Conservation (phyloP, 2,888 invertebrate genomes). For the Drosophila siamana region DNA sequence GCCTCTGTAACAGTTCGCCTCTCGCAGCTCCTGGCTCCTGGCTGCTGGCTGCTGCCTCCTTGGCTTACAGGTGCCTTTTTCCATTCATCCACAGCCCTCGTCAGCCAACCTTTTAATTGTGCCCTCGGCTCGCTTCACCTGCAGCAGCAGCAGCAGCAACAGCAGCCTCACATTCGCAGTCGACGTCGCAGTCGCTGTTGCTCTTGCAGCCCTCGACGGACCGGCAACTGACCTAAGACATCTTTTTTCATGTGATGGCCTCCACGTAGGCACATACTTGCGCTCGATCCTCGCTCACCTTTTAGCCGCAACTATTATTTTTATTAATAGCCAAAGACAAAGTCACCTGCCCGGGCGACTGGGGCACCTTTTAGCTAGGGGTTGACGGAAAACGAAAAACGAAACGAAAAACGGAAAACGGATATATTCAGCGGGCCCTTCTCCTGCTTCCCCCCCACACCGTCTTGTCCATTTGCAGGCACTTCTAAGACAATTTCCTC, state of each 20-base stretch:
- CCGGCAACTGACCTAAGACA: constrained; percentile 83
- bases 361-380: constrained; percentile 68
- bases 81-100: constrained; percentile 43
- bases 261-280: constrained; percentile 41
- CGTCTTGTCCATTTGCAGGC: constrained; percentile 30
- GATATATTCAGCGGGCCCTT: constrained; percentile 62
- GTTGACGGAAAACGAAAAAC: constrained; percentile 79
- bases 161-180: constrained; percentile 35
- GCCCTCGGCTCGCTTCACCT: constrained; percentile 70
- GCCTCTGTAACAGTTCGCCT: constrained; percentile 71
- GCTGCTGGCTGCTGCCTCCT: constrained; percentile 40
- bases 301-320: constrained; percentile 82
- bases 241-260: constrained; percentile 81
- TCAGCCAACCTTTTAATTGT: constrained; percentile 70
- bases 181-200: constrained; percentile 13
- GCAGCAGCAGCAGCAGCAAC: constrained; percentile 74
- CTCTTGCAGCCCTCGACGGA: constrained; percentile 13
- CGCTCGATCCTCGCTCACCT: constrained; percentile 37
- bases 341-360: constrained; percentile 75
- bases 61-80: constrained; percentile 76
- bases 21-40: constrained; percentile 39
- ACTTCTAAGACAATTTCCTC: constrained; percentile 69
- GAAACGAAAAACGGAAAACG: constrained; percentile 79
- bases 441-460: background rate
- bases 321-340: constrained; percentile 83